Evolutionary conservation across 2,113 vertebrate genomes (phyloP), one percentile per base, ranked within the genome.

Genomic region (Pseudopodoces humilis): DNA sequence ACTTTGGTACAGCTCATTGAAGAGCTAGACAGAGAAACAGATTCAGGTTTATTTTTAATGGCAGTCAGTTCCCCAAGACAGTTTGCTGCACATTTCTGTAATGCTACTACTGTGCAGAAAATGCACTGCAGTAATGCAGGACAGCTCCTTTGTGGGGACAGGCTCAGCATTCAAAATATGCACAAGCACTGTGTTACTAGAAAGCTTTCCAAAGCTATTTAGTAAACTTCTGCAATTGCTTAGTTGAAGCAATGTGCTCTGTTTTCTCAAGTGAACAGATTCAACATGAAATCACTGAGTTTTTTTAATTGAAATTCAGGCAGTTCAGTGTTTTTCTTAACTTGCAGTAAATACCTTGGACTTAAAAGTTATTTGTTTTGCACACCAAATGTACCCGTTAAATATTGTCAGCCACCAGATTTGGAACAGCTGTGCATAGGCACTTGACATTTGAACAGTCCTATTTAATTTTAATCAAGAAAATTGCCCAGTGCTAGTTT

Each of bases 231-330:
- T 60, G 10, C 49, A 27, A 1, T 67, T 82, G 41, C 39, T 82
- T 82, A 6, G 22, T 41, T 82, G 27, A 75, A 79, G 47, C 11
- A 88, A 33, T 4, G 5, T 15, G 13, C 52, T 78, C 55, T 31
- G 6, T 75, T 74, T 82, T 84, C 47, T n/a, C 2, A 59, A 70
- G 8, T 23, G 15, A 74, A 28, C 8, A 80, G 27, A 43, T 49
- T 25, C 0, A 74, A 65, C 19, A 15, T 0, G 9, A 75, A 58
- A 39, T 50, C 3, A 6, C 35, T 4, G 28, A 27, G 3, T 4
- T 52, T 53, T 62, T 72, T 80, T 10, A 65, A 58, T 28, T 50
- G 22, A 76, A 37, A 9, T 81, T 89, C 31, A 55, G 19, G 37
- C 21, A 86, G 49, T n/a, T 50, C 13, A 13, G 7, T 72, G 25